Conservation (phyloP, 2,113 vertebrate genomes). For the Merops nubicus region DNA sequence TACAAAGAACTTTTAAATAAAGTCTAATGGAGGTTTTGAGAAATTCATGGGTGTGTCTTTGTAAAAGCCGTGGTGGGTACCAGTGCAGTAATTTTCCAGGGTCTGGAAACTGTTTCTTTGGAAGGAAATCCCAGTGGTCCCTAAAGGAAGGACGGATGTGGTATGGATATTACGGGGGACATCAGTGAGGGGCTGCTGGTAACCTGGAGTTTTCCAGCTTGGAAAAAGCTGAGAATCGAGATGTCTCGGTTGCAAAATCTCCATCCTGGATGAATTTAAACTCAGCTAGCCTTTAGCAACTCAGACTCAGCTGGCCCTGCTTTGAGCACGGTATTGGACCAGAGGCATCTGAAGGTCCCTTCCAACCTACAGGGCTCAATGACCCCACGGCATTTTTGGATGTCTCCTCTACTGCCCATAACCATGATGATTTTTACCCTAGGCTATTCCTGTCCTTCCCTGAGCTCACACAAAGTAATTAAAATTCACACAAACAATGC, state of each 20-base stretch:
- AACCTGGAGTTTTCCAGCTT: not conserved
- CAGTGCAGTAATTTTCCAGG: not conserved
- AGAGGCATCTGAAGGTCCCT: not conserved
- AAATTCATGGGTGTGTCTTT: not conserved
- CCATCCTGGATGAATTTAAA: not conserved
- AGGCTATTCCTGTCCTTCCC: not conserved
- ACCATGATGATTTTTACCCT: not conserved
- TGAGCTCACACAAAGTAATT: not conserved
- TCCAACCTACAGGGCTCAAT: not conserved
- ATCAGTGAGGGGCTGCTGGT: not conserved
- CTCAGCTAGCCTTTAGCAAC: not conserved
- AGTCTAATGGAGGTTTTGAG: conserved; percentile 76
- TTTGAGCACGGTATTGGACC: not conserved
- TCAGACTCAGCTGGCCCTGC: not conserved
- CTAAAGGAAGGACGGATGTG: not conserved
- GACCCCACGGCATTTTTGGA: not conserved
- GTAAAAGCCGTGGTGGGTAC: not conserved
- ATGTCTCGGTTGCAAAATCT: not conserved
- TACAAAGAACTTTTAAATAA: conserved; percentile 84
- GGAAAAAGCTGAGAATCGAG: not conserved
- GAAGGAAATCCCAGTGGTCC: not conserved
- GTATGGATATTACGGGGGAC: not conserved
- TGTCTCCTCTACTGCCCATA: not conserved
- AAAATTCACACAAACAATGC: not conserved
- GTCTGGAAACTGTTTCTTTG: not conserved